Base-by-base conservation (phyloP, 1,140 invertebrate species). In the Saccostrea echinata region DNA sequence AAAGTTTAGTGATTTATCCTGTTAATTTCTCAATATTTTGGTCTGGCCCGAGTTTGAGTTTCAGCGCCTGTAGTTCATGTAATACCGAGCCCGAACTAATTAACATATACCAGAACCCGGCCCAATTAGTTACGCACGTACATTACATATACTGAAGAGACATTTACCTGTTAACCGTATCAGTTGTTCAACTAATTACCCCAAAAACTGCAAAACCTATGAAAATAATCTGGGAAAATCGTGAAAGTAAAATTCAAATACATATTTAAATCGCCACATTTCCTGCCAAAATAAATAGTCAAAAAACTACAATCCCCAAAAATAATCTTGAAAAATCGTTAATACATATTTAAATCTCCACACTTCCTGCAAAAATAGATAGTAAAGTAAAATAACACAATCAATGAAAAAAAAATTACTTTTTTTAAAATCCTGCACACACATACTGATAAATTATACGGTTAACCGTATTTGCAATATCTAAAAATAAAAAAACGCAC, bases 181-280 rank as follows among this genome's bases (percentile, higher is more conserved):
- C 55, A n/a, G n/a, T 21, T 18, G n/a, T 61, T 61, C 55, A 61
- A 57, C 12, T 3, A 16, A 21, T 57, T 9, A 57, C 55, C 16
- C 53, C 11, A 16, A 61, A 61, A 61, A n/a, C 16, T n/a, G 55
- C 55, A 61, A 61, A 61, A n/a, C 18, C 55, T 61, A 61, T 1
- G 55, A 61, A 61, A 61, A 61, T n/a, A 61, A n/a, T n/a, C 18
- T 61, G 55, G 43, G 55, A 61, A 61, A 61, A 61, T 61, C 55
- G 43, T 18, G 18, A 1, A 21, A 61, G 55, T 61, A 61, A 61
- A 61, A n/a, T 61, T n/a, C n/a, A 21, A 61, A 61, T 1, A 0
- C 43, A 43, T 43, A 6, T 43, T 43, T 3, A n/a, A 3, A 43
- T 43, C 6, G 6, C 43, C 43, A 43, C 9, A 43, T 43, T 43